phyloP scores from a whole-genome alignment of 2,113 vertebrate genomes.

The Trochalopteron elliotii region DNA sequence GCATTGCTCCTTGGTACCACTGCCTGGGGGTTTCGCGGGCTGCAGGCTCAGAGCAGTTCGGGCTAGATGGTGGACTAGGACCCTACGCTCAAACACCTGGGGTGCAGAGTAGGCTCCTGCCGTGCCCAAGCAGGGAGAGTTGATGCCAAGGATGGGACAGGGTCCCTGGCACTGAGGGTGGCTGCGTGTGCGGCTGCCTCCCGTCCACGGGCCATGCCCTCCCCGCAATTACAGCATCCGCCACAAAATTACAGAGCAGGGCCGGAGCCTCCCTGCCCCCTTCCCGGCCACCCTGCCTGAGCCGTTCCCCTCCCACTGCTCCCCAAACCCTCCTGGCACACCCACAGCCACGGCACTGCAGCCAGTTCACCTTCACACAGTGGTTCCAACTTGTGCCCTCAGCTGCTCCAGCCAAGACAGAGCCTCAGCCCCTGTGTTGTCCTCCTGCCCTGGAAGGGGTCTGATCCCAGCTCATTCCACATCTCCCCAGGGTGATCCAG shows the following conservation, averaged over 20 bases:
- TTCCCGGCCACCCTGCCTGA: slow-evolving; percentile 20
- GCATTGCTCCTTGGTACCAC: neutral
- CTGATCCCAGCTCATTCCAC: neutral
- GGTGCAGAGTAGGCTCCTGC: neutral
- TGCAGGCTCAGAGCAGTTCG: neutral
- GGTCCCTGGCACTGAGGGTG: accelerated
- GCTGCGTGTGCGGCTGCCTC: neutral
- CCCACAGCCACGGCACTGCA: accelerated
- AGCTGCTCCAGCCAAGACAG: neutral
- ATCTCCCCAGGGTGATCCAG: neutral
- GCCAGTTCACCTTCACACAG: neutral
- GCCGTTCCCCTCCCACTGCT: neutral
- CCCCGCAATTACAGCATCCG: slow-evolving; percentile 5
- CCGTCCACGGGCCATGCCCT: neutral
- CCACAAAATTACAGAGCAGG: slow-evolving; percentile 27
- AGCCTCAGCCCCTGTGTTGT: neutral
- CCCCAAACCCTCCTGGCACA: neutral
- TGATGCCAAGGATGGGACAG: neutral
- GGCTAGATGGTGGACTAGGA: neutral
- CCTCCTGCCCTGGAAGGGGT: neutral
- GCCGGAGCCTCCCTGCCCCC: neutral
- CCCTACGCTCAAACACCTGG: neutral
- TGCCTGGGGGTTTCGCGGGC: neutral
- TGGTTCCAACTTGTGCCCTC: neutral
- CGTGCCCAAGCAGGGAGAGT: accelerated